phyloP scores from a whole-genome alignment of 2,113 vertebrate species.

The Donacobius atricapilla region DNA sequence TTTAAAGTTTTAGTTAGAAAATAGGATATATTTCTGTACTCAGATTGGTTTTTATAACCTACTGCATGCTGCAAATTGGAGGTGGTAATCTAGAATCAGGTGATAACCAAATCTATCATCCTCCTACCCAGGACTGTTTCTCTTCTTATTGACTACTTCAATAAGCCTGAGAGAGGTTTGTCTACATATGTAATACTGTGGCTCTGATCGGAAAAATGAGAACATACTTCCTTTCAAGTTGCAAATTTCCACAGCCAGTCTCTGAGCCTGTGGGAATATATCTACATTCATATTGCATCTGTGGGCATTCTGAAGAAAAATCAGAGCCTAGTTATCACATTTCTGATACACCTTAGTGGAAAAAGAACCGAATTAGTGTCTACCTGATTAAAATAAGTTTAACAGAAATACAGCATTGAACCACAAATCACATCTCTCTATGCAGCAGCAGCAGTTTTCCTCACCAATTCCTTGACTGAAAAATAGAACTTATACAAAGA shows the following conservation, averaged over 20 bases:
- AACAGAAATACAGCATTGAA: background rate
- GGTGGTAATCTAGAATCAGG: background rate
- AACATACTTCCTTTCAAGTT: background rate
- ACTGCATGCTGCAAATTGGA: background rate
- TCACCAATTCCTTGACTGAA: conserved; percentile 17
- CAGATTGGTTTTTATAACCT: background rate
- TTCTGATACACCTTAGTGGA: background rate
- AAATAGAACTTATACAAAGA: conserved; percentile 49
- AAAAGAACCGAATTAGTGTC: background rate
- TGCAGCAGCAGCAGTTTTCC: background rate
- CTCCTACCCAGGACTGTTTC: background rate
- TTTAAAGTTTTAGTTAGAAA: background rate
- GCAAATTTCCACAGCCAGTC: background rate
- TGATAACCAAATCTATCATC: background rate
- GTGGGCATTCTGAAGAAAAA: background rate
- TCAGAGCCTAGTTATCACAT: background rate
- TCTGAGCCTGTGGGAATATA: background rate
- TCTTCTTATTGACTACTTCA: background rate
- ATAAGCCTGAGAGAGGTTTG: background rate
- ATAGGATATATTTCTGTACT: background rate
- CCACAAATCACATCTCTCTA: background rate
- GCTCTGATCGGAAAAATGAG: background rate
- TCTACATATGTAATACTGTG: background rate
- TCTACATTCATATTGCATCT: background rate
- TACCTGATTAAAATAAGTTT: background rate